Evolutionary conservation across 2,888 invertebrate species (phyloP), one percentile per base, ranked within the genome.

Genomic region (Parnassius apollo): DNA sequence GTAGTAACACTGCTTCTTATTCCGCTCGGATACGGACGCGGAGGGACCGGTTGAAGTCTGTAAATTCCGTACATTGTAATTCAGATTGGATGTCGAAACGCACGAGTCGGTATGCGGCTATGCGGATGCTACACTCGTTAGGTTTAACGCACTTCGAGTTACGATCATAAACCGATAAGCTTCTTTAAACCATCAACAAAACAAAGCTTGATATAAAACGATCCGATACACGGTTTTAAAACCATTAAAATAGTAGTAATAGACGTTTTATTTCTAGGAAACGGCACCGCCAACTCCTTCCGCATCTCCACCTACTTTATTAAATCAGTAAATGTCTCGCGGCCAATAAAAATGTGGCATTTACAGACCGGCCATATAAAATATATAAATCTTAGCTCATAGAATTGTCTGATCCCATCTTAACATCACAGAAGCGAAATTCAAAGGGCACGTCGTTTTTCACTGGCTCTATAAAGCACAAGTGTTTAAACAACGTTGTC

Each of bases 1-100:
- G 89, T 90, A 89, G 89, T 90, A 88, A 79, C 82, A 74, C 86
- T 89, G 84, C 75, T 91, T 91, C 88, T 89, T 89, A 91, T 90
- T 90, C 90, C 87, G 86, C 78, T 82, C 88, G 88, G 87, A 88
- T 85, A 85, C 84, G 85, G 83, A 86, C 85, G 76, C 81, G 71
- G 73, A 72, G 76, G 75, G 77, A 76, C 75, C 75, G 80, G 75
- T 79, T 78, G 77, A 80, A 80, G 81, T 81, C 85, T 83, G 86
- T 85, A 80, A 80, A 88, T 85, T 82, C 85, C 83, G 74, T 80
- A 81, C 85, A 89, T 91, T 89, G 88, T 86, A 82, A 91, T 90
- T 90, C 91, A 86, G 88, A 85, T 83, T 81, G 87, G 76, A 86
- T 85, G 85, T 85, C 82, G 84, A 82, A 85, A 85, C 83, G 84